Base-by-base conservation (phyloP, 2,113 vertebrate genomes). In the Oncorhynchus kisutch region DNA sequence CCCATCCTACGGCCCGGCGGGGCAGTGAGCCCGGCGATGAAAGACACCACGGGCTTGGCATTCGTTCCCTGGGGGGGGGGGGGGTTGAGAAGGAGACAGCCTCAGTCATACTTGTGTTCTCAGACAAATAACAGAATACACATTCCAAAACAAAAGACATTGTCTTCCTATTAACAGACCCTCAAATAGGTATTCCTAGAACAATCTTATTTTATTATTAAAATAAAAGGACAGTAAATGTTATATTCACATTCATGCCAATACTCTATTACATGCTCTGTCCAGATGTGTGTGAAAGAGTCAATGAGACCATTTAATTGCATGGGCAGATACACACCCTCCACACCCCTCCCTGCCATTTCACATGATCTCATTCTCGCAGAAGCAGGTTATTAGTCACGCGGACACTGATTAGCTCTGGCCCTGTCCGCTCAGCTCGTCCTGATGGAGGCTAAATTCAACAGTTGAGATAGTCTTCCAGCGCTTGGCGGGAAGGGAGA, bases 1-100 rank as follows among this genome's bases (percentile, higher is more conserved):
- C 98, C 98, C 98, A 99, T 99, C 76, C 98, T 91, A 70, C 98
- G 94, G 76, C 98, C 98, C 0, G 98, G 97, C 57, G 98, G 98
- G 34, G 98, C 98, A 0, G 98, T 99, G 77, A 99, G 91, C 14
- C 98, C 98, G 3, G 98, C 98, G 12, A 99, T 99, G 92, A 99
- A 99, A 2, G 98, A 99, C 88, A 99, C 98, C 31, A 99, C 97
- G 0, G 98, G 98, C 90, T 99, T 99, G 74, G 96, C 84, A 1
- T 94, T 94, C 64, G 92, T 90, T 82, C 98, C 97, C 98, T 99
- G 88, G 29, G 66, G 68, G 9, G 24, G 88, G 29, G 66, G 68
- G 9, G 24, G 31, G 54, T 25, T 25, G 31, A 34, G 34, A 31
- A 31, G 29, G 34, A 34, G 34, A 34, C 34, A 54, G 51, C 16